A percentile compares a stretch with the other conserved stretches of the same genome.
Evolutionary conservation across 2,113 vertebrate genomes (phyloP).

Genomic region (Cyphomyrus discorhynchus): DNA sequence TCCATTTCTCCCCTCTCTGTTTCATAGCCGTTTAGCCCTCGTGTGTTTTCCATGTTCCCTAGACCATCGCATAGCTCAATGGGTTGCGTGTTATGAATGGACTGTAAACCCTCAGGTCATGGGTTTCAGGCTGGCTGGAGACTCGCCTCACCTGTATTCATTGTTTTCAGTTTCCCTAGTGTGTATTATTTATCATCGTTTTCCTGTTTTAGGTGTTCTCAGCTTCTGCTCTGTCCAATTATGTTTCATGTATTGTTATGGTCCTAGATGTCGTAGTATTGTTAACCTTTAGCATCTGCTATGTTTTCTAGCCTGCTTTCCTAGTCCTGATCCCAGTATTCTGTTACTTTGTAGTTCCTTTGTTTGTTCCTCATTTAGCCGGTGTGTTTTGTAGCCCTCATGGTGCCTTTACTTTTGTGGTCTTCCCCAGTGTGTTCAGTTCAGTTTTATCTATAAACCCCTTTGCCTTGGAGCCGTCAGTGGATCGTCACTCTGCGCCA

Average conservation of each 20-base stretch:
- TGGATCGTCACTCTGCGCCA: too few relatives aligned
- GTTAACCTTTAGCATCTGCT: background rate
- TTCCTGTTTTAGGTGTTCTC: background rate
- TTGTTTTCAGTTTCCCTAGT: background rate
- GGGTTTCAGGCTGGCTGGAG: background rate
- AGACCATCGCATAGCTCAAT: background rate
- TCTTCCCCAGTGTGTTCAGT: too few relatives aligned
- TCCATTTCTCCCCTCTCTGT: background rate
- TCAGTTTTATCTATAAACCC: too few relatives aligned
- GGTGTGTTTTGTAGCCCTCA: too few relatives aligned
- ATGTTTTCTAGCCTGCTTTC: background rate
- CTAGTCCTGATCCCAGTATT: too few relatives aligned
- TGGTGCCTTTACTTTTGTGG: too few relatives aligned
- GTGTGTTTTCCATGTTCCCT: background rate
- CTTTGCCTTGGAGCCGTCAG: too few relatives aligned
- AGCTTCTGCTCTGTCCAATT: background rate
- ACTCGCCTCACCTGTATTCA: background rate
- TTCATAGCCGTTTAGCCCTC: background rate
- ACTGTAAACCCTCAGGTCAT: background rate
- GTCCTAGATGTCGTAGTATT: background rate
- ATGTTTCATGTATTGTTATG: background rate
- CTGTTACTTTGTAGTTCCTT: too few relatives aligned
- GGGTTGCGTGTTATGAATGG: background rate
- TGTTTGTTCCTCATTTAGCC: too few relatives aligned
- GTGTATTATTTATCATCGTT: background rate